A percentile compares a stretch with the other conserved stretches of the same genome.
phyloP scores from a whole-genome alignment of 2,113 vertebrate species.

The Eurypyga helias region DNA sequence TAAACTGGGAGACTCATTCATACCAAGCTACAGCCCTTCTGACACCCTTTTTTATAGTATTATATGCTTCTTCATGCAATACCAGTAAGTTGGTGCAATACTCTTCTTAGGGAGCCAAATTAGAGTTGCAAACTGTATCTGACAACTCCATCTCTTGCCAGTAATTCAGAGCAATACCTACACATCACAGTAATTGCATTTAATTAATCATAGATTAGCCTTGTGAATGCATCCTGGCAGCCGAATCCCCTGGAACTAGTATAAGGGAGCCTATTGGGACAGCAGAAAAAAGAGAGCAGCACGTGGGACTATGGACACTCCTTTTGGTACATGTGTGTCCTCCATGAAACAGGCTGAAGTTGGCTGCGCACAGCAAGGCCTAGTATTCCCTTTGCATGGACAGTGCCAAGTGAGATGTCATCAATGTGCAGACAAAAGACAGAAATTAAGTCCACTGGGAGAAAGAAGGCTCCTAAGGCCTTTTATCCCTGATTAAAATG shows the following conservation, averaged over 20 bases:
- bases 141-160: background rate
- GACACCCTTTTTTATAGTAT: background rate
- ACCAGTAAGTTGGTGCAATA: background rate
- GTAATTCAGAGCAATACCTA: background rate
- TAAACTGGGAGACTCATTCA: background rate
- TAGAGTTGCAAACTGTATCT: background rate
- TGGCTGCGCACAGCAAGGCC: background rate
- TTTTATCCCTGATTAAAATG: background rate
- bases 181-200: background rate
- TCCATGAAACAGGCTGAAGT: background rate
- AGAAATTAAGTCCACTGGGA: background rate
- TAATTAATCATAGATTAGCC: background rate
- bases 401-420: background rate
- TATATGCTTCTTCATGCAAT: background rate
- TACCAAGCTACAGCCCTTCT: background rate
- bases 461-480: background rate
- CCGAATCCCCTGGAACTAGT: background rate
- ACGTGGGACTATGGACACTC: rapidly evolving
- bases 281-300: background rate
- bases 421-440: background rate
- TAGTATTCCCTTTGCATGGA: background rate
- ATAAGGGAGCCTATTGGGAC: background rate
- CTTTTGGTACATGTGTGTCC: background rate
- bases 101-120: background rate
- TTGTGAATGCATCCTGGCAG: background rate